A percentile compares a stretch with the other conserved stretches of the same genome.
Conservation (phyloP, 1,140 invertebrate genomes). For the Scaptomyza montana region DNA sequence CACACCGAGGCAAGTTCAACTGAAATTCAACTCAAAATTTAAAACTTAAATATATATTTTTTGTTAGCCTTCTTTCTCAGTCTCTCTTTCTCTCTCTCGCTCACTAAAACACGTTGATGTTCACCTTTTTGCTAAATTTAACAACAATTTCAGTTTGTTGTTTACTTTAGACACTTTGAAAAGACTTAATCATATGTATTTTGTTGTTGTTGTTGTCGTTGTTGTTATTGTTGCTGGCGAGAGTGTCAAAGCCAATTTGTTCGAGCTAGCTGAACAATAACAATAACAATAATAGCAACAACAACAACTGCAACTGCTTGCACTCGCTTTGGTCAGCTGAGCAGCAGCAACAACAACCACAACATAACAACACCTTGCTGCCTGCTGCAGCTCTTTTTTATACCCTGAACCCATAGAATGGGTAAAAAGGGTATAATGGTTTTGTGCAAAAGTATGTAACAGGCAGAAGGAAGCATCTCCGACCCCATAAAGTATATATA, state of each 20-base stretch:
- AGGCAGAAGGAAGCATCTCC: too few relatives aligned
- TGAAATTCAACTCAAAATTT: neutral
- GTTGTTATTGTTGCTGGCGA: constrained; percentile 23
- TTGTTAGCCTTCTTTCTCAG: constrained; percentile 9
- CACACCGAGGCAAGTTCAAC: constrained; percentile 9
- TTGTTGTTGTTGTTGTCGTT: constrained; percentile 12
- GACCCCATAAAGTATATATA: too few relatives aligned
- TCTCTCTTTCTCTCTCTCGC: constrained; percentile 6
- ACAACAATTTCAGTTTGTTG: constrained; percentile 30
- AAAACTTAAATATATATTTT: constrained; percentile 14
- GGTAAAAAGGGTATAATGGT: too few relatives aligned
- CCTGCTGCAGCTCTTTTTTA: constrained; percentile 18
- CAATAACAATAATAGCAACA: neutral
- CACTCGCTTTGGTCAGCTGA: constrained; percentile 56
- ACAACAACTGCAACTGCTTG: constrained; percentile 4
- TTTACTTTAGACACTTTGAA: constrained; percentile 41
- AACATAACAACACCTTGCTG: constrained; percentile 38
- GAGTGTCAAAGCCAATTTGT: constrained; percentile 66
- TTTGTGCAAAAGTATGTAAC: too few relatives aligned
- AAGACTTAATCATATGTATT: constrained; percentile 59
- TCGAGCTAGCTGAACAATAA: constrained; percentile 21
- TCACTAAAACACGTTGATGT: constrained; percentile 1
- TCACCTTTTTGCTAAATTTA: constrained; percentile 45
- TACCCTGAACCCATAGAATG: too few relatives aligned
- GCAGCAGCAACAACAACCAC: constrained; percentile 33